Evolutionary conservation across 37 sponge, comb jelly and placozoan genomes (phyloP).

Genomic region (Aplysina aerophoba): DNA sequence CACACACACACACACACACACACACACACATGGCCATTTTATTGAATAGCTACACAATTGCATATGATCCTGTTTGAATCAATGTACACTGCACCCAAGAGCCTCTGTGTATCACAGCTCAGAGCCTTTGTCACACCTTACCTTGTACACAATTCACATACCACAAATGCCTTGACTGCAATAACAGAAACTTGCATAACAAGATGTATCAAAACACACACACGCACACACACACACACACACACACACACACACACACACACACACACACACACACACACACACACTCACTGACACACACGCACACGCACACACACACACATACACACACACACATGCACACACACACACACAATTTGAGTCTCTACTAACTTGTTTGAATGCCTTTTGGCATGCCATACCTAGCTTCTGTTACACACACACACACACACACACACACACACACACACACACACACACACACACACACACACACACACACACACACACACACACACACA

Average conservation of each 20-base stretch:
- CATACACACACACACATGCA: no score
- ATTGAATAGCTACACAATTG: neutral
- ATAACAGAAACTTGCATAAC: no score
- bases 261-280: neutral
- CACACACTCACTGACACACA: slow-evolving; percentile 32
- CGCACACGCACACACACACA: slow-evolving; percentile 4
- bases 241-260: neutral
- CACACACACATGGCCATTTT: neutral
- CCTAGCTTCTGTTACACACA: no score
- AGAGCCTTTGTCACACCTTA: no score
- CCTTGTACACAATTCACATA: no score
- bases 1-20: neutral
- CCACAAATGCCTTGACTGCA: no score
- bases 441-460: no score
- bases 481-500: neutral
- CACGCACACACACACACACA: neutral
- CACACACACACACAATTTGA: neutral
- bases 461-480: no score
- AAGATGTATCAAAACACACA: no score
- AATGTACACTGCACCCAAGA: neutral
- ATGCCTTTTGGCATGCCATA: neutral
- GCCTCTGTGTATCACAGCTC: no score
- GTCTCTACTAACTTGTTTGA: neutral
- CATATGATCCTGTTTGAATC: neutral
- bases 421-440: no score